phyloP scores from a whole-genome alignment of 2,888 invertebrate species.

The Listrodromus nycthemerus region DNA sequence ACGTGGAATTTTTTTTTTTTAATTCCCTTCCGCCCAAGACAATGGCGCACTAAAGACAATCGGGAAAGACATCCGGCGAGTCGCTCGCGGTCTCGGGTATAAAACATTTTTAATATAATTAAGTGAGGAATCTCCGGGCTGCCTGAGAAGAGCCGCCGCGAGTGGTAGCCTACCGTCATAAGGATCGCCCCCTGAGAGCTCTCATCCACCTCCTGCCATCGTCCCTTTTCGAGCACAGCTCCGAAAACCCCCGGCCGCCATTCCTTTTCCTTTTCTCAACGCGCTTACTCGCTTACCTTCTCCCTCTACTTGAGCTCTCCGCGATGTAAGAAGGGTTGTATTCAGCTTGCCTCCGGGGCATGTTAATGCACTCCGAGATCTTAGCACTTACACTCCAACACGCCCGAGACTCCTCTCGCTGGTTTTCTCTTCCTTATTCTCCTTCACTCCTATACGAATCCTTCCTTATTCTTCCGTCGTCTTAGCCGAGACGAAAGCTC shows the following conservation, averaged over 20 bases:
- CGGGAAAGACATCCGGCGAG: slow-evolving; percentile 24
- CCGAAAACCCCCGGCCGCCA: slow-evolving; percentile 30
- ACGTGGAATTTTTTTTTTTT: no score
- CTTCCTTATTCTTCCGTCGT: slow-evolving; percentile 58
- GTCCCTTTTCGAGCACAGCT: slow-evolving; percentile 62
- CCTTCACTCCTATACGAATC: slow-evolving; percentile 30
- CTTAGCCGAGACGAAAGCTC: slow-evolving; percentile 45
- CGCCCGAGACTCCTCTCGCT: slow-evolving; percentile 73
- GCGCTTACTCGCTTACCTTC: slow-evolving; percentile 68
- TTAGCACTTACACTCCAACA: slow-evolving; percentile 85
- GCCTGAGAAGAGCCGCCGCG: slow-evolving; percentile 69
- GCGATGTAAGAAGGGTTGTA: slow-evolving; percentile 84
- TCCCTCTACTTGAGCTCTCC: slow-evolving; percentile 73
- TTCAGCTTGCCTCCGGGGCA: slow-evolving; percentile 83
- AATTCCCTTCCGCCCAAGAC: neutral
- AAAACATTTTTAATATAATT: slow-evolving; percentile 84
- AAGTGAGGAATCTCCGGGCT: slow-evolving; percentile 83
- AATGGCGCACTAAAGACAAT: neutral
- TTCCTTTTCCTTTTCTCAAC: slow-evolving; percentile 67
- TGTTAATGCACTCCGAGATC: slow-evolving; percentile 85
- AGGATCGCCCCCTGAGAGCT: slow-evolving; percentile 63
- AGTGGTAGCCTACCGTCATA: slow-evolving; percentile 43
- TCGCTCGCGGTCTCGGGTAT: slow-evolving; percentile 68
- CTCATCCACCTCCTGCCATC: slow-evolving; percentile 43
- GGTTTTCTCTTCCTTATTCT: slow-evolving; percentile 44